phyloP scores from a whole-genome alignment of 2,888 invertebrate genomes.

The Trichacis sp. region DNA sequence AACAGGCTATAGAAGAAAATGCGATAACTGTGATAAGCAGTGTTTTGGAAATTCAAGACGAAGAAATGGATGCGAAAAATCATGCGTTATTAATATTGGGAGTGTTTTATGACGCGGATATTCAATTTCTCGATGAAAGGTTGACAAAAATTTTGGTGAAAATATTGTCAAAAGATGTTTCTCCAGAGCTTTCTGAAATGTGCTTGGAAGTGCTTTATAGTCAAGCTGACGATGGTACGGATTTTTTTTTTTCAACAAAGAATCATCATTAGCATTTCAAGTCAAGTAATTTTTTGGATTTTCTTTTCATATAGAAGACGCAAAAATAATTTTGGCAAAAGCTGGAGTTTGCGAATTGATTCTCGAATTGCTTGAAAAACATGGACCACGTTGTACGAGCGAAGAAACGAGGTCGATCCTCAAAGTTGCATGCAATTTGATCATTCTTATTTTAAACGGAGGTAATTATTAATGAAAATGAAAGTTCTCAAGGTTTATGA shows the following conservation, averaged over 20 bases:
- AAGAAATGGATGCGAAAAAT: conserved; percentile 69
- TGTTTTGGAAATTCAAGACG: conserved; percentile 68
- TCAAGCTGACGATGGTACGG: conserved; percentile 80
- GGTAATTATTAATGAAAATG: too few species aligned
- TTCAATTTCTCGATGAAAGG: conserved; percentile 70
- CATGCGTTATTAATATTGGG: conserved; percentile 71
- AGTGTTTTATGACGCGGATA: conserved; percentile 70
- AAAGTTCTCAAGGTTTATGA: too few species aligned
- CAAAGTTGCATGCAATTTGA: conserved; percentile 87
- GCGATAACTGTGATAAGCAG: conserved; percentile 70
- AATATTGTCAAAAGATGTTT: conserved; percentile 75
- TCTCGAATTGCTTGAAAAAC: conserved; percentile 79
- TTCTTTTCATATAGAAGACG: conserved; percentile 74
- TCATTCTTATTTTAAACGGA: conserved; percentile 87
- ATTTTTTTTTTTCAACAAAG: conserved; percentile 4
- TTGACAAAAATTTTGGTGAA: conserved; percentile 75
- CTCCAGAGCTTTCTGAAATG: conserved; percentile 80
- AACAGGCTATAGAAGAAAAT: conserved; percentile 69
- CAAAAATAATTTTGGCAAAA: conserved; percentile 81
- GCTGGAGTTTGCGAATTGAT: conserved; percentile 83
- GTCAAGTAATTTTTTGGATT: too few species aligned
- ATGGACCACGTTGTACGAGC: conserved; percentile 74
- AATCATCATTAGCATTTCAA: too few species aligned
- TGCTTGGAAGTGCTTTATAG: conserved; percentile 82
- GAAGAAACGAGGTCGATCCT: conserved; percentile 78